A percentile compares a stretch with the other conserved stretches of the same genome.
phyloP scores from a whole-genome alignment of 2,797 vertebrate species.

The Pangasius larnaudii region DNA sequence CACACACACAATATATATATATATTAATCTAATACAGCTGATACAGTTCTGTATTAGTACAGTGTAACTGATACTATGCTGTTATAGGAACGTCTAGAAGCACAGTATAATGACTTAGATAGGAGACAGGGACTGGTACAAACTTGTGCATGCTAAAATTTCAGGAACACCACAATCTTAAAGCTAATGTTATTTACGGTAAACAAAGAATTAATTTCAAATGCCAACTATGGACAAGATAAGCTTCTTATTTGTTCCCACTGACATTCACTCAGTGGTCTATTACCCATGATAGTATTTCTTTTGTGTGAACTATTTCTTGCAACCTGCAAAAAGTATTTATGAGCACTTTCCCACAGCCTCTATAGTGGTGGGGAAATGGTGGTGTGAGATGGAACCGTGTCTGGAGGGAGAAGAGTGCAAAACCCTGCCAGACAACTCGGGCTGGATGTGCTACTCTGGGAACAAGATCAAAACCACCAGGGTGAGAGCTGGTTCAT shows the following conservation, averaged over 20 bases:
- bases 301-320: background rate
- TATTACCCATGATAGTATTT: background rate
- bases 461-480: conserved; percentile 99
- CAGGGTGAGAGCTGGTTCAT: conserved; percentile 85
- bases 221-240: background rate
- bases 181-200: background rate
- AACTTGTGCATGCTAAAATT: background rate
- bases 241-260: background rate
- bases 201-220: no score
- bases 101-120: background rate
- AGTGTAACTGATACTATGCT: background rate
- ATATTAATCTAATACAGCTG: no score
- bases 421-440: conserved; percentile 98
- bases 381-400: conserved; percentile 99
- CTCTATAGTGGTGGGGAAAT: conserved; percentile 94
- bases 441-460: conserved; percentile 99
- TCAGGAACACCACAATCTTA: no score
- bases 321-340: background rate
- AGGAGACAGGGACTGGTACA: background rate
- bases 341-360: conserved; percentile 35
- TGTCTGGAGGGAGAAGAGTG: conserved; percentile 99
- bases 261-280: background rate
- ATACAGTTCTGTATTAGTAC: background rate
- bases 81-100: background rate
- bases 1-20: no score